Evolutionary conservation across 35 echinoderm and acorn worm genomes (phyloP).

Genomic region (Ptychodera flava): DNA sequence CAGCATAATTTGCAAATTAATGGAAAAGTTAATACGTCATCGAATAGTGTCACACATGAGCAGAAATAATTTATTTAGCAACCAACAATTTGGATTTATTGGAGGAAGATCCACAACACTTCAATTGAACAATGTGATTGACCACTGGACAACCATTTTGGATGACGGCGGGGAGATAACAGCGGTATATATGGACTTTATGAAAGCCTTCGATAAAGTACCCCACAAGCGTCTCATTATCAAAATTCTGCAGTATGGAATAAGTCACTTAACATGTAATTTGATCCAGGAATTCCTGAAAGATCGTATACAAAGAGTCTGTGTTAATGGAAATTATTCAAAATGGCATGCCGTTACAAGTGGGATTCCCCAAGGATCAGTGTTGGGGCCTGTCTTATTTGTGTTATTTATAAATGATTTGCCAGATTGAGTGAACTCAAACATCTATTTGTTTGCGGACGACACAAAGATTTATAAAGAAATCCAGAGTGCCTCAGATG

Average conservation of each 20-base stretch:
- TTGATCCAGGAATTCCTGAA: conserved; percentile 5
- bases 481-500: background rate
- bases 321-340: conserved; percentile 8
- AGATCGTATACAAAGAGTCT: conserved; percentile 12
- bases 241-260: background rate
- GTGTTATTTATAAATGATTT: conserved; percentile 43
- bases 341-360: conserved; percentile 22
- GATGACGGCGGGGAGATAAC: background rate
- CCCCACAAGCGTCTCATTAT: background rate
- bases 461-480: conserved; percentile 32
- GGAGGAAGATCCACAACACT: background rate
- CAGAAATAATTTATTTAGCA: background rate
- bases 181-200: background rate
- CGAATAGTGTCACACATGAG: background rate
- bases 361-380: conserved; percentile 48
- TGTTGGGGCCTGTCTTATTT: conserved; percentile 30
- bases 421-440: background rate
- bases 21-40: too few species aligned
- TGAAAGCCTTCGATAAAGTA: conserved; percentile 13
- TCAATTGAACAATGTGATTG: background rate
- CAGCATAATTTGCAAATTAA: too few species aligned
- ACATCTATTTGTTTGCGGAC: conserved; percentile 26
- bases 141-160: background rate
- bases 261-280: too few species aligned
- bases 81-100: conserved; percentile 9